These are phyloP conservation scores for Adoxophyes honmai DNA, from an alignment of 1,140 invertebrate species.

Conservation along the genomic window DNA sequence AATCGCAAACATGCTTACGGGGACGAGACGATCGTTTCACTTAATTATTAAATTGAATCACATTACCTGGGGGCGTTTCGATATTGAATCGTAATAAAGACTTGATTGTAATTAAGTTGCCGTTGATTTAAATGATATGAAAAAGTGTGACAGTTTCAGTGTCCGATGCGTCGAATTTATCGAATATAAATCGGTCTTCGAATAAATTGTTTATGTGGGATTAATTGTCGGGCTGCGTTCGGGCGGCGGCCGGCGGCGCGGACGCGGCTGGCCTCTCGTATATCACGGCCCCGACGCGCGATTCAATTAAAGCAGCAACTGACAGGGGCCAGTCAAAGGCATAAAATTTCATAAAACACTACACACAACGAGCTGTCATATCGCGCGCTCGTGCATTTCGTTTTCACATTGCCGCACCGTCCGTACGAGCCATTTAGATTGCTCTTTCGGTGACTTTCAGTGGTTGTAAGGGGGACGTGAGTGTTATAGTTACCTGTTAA, in stretches of 20 bases:
- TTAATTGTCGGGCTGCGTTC: slow-evolving; percentile 48
- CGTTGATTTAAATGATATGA: slow-evolving; percentile 43
- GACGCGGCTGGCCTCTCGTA: slow-evolving; percentile 38
- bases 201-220: slow-evolving; percentile 57
- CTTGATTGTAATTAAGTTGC: slow-evolving; percentile 55
- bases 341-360: slow-evolving; percentile 46
- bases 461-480: too few relatives aligned
- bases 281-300: slow-evolving; percentile 48
- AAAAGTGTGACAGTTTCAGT: slow-evolving; percentile 33
- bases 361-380: slow-evolving; percentile 25
- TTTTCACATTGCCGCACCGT: slow-evolving; percentile 25
- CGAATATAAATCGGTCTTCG: slow-evolving; percentile 45
- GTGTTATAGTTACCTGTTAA: too few relatives aligned
- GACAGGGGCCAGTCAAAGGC: slow-evolving; percentile 49
- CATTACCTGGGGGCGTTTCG: slow-evolving; percentile 41
- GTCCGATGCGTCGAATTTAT: slow-evolving; percentile 48
- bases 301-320: slow-evolving; percentile 65
- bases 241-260: slow-evolving; percentile 26
- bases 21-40: not conserved
- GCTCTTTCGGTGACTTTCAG: too few relatives aligned
- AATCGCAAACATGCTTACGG: not conserved
- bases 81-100: slow-evolving; percentile 51
- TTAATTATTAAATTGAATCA: slow-evolving; percentile 21
- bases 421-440: slow-evolving; percentile 20
- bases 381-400: slow-evolving; percentile 21